A percentile compares a stretch with the other conserved stretches of the same genome.
These are phyloP conservation scores for Epirrhoe tristata DNA, from an alignment of 2,888 invertebrate genomes.

Conservation along the genomic window DNA sequence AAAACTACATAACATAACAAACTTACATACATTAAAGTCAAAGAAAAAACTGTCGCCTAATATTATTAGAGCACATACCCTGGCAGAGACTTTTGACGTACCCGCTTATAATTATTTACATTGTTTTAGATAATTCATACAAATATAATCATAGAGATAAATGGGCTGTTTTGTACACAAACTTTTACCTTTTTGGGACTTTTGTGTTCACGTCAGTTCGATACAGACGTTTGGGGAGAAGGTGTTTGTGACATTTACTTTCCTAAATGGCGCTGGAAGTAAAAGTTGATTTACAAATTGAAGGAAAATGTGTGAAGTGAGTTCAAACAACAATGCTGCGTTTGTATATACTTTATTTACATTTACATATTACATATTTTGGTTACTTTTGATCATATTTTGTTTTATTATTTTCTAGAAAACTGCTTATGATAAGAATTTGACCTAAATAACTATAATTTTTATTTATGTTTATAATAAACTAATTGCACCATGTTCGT, in stretches of 20 bases:
- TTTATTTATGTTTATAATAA: neutral
- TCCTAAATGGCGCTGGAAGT: conserved; percentile 35
- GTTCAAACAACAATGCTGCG: conserved; percentile 26
- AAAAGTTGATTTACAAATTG: conserved; percentile 44
- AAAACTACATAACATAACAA: too few species aligned
- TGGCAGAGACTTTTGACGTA: too few species aligned
- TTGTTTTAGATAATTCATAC: too few species aligned
- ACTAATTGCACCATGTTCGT: too few species aligned
- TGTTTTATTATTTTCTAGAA: neutral
- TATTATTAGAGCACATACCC: too few species aligned
- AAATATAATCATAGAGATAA: too few species aligned
- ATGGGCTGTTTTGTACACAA: conserved; percentile 7
- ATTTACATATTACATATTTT: conserved; percentile 5
- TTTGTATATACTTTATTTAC: conserved; percentile 14
- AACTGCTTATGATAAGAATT: too few species aligned
- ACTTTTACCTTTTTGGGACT: conserved; percentile 38
- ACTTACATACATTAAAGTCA: too few species aligned
- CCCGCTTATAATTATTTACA: too few species aligned
- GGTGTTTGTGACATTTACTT: conserved; percentile 44
- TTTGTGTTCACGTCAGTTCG: conserved; percentile 38
- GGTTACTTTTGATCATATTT: neutral
- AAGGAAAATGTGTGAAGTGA: conserved; percentile 23
- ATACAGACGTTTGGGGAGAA: conserved; percentile 33
- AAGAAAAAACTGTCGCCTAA: too few species aligned
- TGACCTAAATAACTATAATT: too few species aligned